Evolutionary conservation across 2,888 invertebrate species (phyloP), one percentile per base, ranked within the genome.

Genomic region (Nematopogon swammerdamellus): DNA sequence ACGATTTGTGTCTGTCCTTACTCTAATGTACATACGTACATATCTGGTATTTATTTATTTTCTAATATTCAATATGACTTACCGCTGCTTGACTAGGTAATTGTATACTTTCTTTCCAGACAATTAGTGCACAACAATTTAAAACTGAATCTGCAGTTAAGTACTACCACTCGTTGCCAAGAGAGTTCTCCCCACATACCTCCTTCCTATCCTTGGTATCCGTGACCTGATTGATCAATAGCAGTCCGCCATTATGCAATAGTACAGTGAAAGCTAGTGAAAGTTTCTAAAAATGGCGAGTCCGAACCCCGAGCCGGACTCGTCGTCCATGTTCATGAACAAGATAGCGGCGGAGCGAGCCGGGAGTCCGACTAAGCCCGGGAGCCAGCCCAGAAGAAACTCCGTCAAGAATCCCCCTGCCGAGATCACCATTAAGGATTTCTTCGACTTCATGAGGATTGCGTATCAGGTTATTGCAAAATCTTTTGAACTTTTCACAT

Each of bases 371-470:
- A 53, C 53, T n/a, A 59, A 59, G 17, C 4, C 36, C 62, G 65
- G 0, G 67, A 68, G 18, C 42, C 63, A 18, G 55, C 63, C 69
- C 1, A 59, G 66, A 52, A 62, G 59, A 56, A 69, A 65, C 55
- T 68, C 68, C 1, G 48, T 56, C 1, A 69, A 64, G 53, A 45
- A 30, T 50, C 50, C 54, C 36, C 63, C 62, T 50, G 74, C 83
- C 1, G 85, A 88, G 65, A 84, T 88, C 47, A 84, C 87, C 1
- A 83, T 87, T 6, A 83, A 84, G 64, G 85, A 86, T 58, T 88
- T 89, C 61, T 83, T 89, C 58, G 86, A 87, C 60, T 88, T 88
- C 61, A 81, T 89, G 74, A 84, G 85, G 63, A 87, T 86, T 6
- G 88, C 88, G 0, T 89, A 88, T 66, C 87, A 87, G 71, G 85